Evolutionary conservation across 1,140 invertebrate genomes (phyloP).

Genomic region (Aphaenogaster ashmeadi): DNA sequence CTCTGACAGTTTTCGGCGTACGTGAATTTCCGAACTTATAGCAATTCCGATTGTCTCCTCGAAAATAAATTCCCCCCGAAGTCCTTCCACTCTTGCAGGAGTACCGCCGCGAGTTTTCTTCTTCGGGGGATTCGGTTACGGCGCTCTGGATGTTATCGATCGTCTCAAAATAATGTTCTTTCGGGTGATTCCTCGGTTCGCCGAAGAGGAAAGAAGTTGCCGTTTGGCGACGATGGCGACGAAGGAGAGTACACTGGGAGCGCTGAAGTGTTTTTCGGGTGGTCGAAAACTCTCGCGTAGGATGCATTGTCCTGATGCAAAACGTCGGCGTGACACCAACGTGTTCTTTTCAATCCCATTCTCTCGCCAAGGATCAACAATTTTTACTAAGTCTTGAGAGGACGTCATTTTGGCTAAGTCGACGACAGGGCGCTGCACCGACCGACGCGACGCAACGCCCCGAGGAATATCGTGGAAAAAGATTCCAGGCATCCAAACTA

Average conservation of each 20-base stretch:
- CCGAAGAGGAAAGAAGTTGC: slow-evolving; percentile 15
- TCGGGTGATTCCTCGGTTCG: slow-evolving; percentile 20
- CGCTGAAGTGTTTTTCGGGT: slow-evolving; percentile 18
- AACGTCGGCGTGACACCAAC: neutral
- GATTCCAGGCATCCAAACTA: neutral
- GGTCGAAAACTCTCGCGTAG: slow-evolving; percentile 4
- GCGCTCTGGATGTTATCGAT: slow-evolving; percentile 57
- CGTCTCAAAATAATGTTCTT: slow-evolving; percentile 57
- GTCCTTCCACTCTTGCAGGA: neutral
- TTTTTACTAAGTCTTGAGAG: neutral
- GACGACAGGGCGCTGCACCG: neutral
- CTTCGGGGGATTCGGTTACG: slow-evolving; percentile 49
- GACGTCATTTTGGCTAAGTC: neutral
- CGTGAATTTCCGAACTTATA: slow-evolving; percentile 22
- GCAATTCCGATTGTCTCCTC: slow-evolving; percentile 49
- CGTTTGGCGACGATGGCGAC: neutral
- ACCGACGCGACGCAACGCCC: no score
- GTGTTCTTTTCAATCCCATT: slow-evolving; percentile 20
- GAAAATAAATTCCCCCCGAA: slow-evolving; percentile 54
- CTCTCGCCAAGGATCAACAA: neutral
- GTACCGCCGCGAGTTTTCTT: slow-evolving; percentile 37
- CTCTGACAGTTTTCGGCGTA: neutral
- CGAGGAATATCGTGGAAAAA: neutral
- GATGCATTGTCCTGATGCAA: slow-evolving; percentile 47
- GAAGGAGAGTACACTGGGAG: neutral